Evolutionary conservation across 2,113 vertebrate genomes (phyloP).

Genomic region (Pachyramphus minor): DNA sequence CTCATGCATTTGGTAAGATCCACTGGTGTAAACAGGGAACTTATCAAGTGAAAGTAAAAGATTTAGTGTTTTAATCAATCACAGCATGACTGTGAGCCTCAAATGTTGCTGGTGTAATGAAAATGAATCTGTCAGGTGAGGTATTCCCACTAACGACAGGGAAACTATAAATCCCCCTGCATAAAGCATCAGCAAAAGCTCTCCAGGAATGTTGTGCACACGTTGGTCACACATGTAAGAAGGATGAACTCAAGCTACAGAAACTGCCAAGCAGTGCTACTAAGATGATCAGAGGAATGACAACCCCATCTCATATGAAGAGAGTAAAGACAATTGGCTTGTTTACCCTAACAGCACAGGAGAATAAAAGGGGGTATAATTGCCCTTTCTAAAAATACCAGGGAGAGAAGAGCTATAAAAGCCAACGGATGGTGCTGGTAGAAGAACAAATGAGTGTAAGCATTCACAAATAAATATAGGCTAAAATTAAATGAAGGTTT

Average conservation of each 20-base stretch:
- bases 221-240: background rate
- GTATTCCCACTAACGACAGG: background rate
- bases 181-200: background rate
- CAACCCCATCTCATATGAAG: background rate
- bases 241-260: background rate
- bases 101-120: background rate
- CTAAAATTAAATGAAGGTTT: background rate
- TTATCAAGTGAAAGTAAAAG: background rate
- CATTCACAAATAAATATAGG: background rate
- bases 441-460: background rate
- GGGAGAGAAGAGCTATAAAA: background rate
- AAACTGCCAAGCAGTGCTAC: background rate
- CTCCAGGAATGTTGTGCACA: background rate
- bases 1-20: background rate
- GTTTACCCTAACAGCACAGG: background rate
- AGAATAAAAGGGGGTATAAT: background rate
- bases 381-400: background rate
- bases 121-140: background rate
- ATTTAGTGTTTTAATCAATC: slow-evolving; percentile 29
- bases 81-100: background rate
- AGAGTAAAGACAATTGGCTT: background rate
- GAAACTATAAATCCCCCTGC: background rate
- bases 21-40: background rate
- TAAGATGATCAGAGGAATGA: background rate
- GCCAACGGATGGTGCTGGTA: background rate